A percentile compares a stretch with the other conserved stretches of the same genome.
These are phyloP conservation scores for Myotis brandtii DNA, from an alignment of 2,113 vertebrate species.

Conservation along the genomic window DNA sequence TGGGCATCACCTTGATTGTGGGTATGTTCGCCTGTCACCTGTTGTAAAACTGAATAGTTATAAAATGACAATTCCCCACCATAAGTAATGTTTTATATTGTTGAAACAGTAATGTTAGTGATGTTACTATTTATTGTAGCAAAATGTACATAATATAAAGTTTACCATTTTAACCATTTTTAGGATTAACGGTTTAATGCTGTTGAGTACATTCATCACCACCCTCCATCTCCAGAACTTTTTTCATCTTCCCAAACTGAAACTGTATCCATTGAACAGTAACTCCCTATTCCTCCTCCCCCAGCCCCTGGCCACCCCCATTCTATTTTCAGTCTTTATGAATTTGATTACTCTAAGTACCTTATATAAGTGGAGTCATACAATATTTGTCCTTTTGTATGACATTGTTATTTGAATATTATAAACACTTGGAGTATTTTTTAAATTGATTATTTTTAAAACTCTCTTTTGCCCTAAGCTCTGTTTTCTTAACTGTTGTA, in stretches of 20 bases:
- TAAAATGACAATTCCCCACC: not conserved
- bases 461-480: not conserved
- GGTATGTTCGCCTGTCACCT: slow-evolving; percentile 80
- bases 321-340: not conserved
- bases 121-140: not conserved
- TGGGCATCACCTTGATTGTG: slow-evolving; percentile 90
- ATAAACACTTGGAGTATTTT: not conserved
- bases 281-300: not conserved
- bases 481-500: not conserved
- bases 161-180: not conserved
- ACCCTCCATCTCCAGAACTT: not conserved
- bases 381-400: not conserved
- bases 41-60: not conserved
- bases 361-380: not conserved
- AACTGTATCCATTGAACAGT: not conserved
- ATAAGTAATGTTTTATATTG: too few relatives aligned
- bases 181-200: not conserved
- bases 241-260: not conserved
- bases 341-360: not conserved
- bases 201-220: too few relatives aligned
- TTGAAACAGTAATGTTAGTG: not conserved
- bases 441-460: not conserved
- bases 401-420: not conserved
- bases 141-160: not conserved
- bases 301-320: accelerated